phyloP scores from a whole-genome alignment of 35 echinoderm and acorn worm species.

The Hemicentrotus pulcherrimus region DNA sequence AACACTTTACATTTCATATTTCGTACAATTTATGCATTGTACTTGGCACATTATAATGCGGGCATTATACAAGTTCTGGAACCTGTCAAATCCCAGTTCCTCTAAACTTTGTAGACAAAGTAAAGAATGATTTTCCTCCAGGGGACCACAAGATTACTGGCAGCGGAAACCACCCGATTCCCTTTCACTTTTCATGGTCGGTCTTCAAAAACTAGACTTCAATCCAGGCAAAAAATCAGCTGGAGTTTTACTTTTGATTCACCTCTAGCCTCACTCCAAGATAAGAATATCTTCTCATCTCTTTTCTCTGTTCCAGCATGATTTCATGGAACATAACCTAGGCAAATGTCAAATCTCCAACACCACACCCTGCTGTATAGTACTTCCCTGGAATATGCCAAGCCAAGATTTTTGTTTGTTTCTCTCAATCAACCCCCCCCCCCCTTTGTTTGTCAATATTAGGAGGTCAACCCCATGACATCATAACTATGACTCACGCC shows the following conservation, averaged over 20 bases:
- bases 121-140: neutral
- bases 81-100: neutral
- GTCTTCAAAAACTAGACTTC: neutral
- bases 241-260: neutral
- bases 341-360: no score
- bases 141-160: conserved; percentile 7
- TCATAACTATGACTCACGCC: neutral
- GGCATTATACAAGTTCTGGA: neutral
- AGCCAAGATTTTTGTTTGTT: neutral
- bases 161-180: neutral
- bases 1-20: neutral
- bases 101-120: neutral
- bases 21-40: neutral
- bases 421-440: neutral
- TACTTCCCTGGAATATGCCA: neutral
- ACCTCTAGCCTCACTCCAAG: neutral
- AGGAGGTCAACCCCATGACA: neutral
- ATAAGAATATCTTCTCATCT: neutral
- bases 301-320: no score
- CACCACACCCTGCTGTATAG: neutral
- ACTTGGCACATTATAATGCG: neutral
- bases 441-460: neutral
- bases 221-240: neutral
- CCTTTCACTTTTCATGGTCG: neutral
- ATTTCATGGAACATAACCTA: no score